Percentiles rank a stretch among this genome's conserved stretches.
Evolutionary conservation across 2,113 vertebrate genomes (phyloP).

Genomic region (Microcebus griseorufus): DNA sequence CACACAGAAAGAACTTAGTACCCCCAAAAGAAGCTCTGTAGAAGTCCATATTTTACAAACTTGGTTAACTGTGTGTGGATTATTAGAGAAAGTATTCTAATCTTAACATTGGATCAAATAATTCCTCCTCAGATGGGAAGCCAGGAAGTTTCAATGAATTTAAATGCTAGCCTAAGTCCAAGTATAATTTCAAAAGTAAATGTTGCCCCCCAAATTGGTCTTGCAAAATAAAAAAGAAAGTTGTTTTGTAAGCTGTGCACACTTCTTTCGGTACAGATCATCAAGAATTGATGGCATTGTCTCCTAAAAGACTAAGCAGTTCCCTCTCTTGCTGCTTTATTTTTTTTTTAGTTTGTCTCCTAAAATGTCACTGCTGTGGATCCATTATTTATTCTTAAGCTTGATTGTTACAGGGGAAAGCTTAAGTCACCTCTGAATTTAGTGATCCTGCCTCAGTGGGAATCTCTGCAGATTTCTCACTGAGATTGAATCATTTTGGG

Average conservation of each 20-base stretch:
- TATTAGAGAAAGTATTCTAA: constrained; percentile 23
- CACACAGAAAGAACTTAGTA: neutral
- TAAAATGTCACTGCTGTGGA: too few species aligned
- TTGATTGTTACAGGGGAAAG: neutral
- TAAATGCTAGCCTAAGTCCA: neutral
- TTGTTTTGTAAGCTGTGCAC: neutral
- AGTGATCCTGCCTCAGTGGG: neutral
- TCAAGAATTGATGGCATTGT: neutral
- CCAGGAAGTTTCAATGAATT: neutral
- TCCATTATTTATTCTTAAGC: neutral
- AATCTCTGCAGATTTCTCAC: neutral
- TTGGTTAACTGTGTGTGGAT: neutral
- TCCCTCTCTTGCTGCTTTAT: neutral
- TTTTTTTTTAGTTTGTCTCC: too few species aligned
- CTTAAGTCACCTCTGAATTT: neutral
- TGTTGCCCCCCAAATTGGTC: neutral
- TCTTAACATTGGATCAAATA: constrained; percentile 6
- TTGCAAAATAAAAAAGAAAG: neutral
- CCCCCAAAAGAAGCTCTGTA: neutral
- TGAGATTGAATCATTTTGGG: neutral
- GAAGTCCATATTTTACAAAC: neutral
- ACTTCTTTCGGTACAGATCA: neutral
- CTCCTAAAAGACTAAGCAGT: neutral
- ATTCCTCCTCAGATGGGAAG: neutral
- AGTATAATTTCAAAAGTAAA: neutral